Evolutionary conservation across 2,113 vertebrate species (phyloP).

Genomic region (Anolis carolinensis): DNA sequence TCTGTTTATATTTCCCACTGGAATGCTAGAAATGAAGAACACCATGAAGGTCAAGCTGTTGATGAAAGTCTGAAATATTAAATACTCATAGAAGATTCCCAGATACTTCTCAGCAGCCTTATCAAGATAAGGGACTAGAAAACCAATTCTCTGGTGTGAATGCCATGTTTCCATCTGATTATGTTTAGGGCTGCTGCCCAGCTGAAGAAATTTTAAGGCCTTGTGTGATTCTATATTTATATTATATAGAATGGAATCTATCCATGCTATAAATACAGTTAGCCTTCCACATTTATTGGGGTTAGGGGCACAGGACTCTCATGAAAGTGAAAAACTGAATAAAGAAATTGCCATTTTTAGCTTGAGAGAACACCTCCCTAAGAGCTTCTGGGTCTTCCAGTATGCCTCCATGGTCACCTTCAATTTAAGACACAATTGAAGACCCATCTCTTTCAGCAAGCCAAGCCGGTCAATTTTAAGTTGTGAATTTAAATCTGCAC

Average conservation of each 20-base stretch:
- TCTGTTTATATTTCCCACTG: slow-evolving; percentile 12
- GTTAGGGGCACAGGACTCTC: too few relatives aligned
- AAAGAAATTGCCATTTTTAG: too few relatives aligned
- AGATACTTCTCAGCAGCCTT: slow-evolving; percentile 28
- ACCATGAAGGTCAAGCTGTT: slow-evolving; percentile 11
- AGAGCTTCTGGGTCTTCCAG: too few relatives aligned
- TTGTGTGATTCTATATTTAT: neutral
- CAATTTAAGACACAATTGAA: too few relatives aligned
- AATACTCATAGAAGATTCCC: slow-evolving; percentile 6
- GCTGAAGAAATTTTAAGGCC: neutral
- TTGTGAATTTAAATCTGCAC: too few relatives aligned
- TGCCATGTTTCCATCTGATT: neutral
- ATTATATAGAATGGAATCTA: neutral
- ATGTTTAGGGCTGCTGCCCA: neutral
- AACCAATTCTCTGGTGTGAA: neutral
- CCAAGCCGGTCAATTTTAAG: too few relatives aligned
- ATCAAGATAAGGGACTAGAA: neutral
- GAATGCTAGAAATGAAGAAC: slow-evolving; percentile 36
- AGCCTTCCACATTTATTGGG: too few relatives aligned
- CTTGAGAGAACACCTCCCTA: too few relatives aligned
- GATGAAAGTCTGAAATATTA: slow-evolving; percentile 32
- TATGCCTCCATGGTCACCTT: too few relatives aligned
- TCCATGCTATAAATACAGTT: too few relatives aligned
- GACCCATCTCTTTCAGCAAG: too few relatives aligned
- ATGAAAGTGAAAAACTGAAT: too few relatives aligned